These are phyloP conservation scores for Hydractinia echinata DNA, from an alignment of 30 jellyfish, hydroid and myxozoan species.

Conservation along the genomic window DNA sequence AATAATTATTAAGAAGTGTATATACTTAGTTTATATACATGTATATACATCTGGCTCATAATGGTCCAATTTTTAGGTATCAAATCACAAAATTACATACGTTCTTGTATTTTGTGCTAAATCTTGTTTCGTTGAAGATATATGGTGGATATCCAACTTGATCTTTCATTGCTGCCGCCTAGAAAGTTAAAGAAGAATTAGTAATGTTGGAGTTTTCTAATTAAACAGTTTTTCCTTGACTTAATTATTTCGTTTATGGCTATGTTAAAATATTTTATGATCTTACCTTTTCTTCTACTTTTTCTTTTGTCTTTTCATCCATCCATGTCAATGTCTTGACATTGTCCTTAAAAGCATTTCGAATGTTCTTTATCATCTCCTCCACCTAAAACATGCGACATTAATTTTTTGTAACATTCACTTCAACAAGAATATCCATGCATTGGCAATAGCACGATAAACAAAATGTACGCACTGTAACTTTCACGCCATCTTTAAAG, in stretches of 20 bases:
- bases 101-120: slow-evolving; percentile 70
- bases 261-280: background rate
- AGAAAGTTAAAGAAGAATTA: background rate
- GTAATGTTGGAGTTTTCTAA: too few relatives aligned
- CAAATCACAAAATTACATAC: slow-evolving; percentile 30
- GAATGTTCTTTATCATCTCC: slow-evolving; percentile 81
- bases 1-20: background rate
- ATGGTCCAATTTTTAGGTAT: background rate
- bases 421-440: background rate
- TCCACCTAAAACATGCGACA: slow-evolving; percentile 54
- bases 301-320: slow-evolving; percentile 78
- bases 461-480: slow-evolving; percentile 45
- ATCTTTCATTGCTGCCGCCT: slow-evolving; percentile 96
- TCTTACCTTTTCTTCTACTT: slow-evolving; percentile 91
- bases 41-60: background rate
- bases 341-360: slow-evolving; percentile 91
- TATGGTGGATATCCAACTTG: slow-evolving; percentile 97
- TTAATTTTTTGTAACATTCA: background rate
- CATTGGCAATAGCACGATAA: background rate
- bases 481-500: slow-evolving; percentile 51
- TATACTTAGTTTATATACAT: background rate
- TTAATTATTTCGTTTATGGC: too few relatives aligned
- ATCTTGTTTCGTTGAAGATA: slow-evolving; percentile 75
- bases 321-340: slow-evolving; percentile 94
- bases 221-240: too few relatives aligned